Conservation (phyloP, 2,113 vertebrate genomes). For the Oryzias javanicus region DNA sequence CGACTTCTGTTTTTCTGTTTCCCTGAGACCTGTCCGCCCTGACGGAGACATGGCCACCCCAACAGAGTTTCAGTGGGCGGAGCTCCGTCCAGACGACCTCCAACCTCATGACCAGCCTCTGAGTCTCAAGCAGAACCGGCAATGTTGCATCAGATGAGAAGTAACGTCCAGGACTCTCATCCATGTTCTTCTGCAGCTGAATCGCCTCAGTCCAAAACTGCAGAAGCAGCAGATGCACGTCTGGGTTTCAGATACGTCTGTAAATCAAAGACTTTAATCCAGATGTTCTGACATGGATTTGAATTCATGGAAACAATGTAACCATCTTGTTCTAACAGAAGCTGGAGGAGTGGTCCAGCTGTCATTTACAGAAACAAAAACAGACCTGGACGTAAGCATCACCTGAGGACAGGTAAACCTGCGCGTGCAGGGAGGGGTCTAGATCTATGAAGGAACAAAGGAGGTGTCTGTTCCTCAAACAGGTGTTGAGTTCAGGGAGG, state of each 20-base stretch:
- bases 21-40: slow-evolving; percentile 14
- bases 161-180: background rate
- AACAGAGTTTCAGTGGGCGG: slow-evolving; percentile 21
- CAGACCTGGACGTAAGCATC: background rate
- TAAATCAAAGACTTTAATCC: too few species aligned
- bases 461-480: slow-evolving; percentile 50
- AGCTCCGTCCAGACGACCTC: slow-evolving; percentile 3
- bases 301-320: too few species aligned
- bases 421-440: too few species aligned
- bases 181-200: background rate
- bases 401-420: slow-evolving; percentile 38
- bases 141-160: slow-evolving; percentile 11
- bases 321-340: too few species aligned
- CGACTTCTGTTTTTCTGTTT: slow-evolving; percentile 57
- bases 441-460: slow-evolving; percentile 54
- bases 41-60: background rate
- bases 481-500: slow-evolving; percentile 56
- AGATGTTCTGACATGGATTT: too few species aligned
- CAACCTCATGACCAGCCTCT: background rate
- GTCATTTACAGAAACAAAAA: background rate
- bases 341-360: background rate
- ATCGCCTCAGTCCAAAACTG: background rate
- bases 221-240: too few species aligned
- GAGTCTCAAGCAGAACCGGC: background rate
- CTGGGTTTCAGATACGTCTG: too few species aligned